phyloP scores from a whole-genome alignment of 2,888 invertebrate species.

The Eupithecia pulchellata region DNA sequence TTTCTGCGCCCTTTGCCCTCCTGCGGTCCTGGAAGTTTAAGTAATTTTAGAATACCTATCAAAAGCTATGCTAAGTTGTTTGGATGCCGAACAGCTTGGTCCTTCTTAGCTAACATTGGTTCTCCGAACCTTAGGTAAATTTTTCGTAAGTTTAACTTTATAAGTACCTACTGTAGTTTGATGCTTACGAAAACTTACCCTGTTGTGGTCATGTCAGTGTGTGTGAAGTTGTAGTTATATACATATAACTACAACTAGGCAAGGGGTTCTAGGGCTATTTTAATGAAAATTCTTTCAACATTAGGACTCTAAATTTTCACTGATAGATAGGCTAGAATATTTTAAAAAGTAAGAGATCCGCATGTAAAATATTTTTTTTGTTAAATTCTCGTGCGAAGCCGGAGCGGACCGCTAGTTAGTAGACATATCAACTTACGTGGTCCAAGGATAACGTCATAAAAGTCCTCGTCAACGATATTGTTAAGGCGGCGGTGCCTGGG shows the following conservation, averaged over 20 bases:
- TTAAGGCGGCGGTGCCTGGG: conserved; percentile 68
- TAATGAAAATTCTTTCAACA: no score
- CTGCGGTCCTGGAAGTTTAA: conserved; percentile 49
- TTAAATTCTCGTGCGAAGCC: no score
- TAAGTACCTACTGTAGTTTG: no score
- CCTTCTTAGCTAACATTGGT: not conserved
- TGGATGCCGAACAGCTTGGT: not conserved
- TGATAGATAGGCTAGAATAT: no score
- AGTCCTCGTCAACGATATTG: conserved; percentile 68
- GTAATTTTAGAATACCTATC: not conserved
- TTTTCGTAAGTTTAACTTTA: not conserved
- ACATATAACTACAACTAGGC: no score
- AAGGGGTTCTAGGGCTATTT: no score
- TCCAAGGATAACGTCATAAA: conserved; percentile 75
- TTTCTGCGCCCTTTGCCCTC: conserved; percentile 57
- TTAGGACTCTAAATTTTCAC: no score
- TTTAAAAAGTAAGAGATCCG: no score
- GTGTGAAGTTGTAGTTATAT: not conserved
- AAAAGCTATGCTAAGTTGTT: not conserved
- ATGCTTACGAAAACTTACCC: no score
- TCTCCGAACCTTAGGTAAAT: not conserved
- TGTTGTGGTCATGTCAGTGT: not conserved
- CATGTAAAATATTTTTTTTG: no score
- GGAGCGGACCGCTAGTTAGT: no score
- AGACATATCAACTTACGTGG: conserved; percentile 54